These are phyloP conservation scores for Callitettix versicolor DNA, from an alignment of 1,140 invertebrate species.

Conservation along the genomic window DNA sequence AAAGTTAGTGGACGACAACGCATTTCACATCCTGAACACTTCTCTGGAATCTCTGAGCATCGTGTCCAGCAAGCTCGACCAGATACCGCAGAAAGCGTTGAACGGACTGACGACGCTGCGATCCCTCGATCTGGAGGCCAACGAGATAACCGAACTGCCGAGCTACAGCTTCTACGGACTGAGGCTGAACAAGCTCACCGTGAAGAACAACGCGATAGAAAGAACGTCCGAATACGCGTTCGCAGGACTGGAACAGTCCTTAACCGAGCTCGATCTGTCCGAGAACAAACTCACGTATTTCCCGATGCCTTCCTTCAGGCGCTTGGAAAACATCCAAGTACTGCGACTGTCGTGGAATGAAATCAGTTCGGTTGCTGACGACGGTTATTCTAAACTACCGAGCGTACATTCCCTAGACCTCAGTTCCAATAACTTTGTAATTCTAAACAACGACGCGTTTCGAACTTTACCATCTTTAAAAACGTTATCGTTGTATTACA, in stretches of 20 bases:
- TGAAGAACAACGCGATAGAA: slow-evolving; percentile 69
- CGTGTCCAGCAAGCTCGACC: slow-evolving; percentile 64
- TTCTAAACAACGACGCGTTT: slow-evolving; percentile 63
- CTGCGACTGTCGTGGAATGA: slow-evolving; percentile 75
- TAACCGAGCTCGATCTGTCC: slow-evolving; percentile 72
- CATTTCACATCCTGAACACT: slow-evolving; percentile 56
- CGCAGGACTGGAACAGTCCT: slow-evolving; percentile 65
- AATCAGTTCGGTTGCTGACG: slow-evolving; percentile 54
- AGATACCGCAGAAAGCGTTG: slow-evolving; percentile 70
- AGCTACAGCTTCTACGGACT: slow-evolving; percentile 80
- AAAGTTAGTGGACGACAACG: slow-evolving; percentile 49
- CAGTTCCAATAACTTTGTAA: slow-evolving; percentile 73
- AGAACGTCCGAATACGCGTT: slow-evolving; percentile 76
- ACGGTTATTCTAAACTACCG: slow-evolving; percentile 54
- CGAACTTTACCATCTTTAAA: slow-evolving; percentile 65
- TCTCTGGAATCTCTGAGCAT: slow-evolving; percentile 70
- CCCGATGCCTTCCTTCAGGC: slow-evolving; percentile 63
- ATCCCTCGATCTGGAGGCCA: slow-evolving; percentile 70
- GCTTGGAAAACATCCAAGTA: slow-evolving; percentile 60
- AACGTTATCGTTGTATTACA: slow-evolving; percentile 70
- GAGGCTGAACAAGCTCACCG: slow-evolving; percentile 65
- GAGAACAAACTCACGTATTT: slow-evolving; percentile 75
- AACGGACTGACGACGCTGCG: slow-evolving; percentile 59
- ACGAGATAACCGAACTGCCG: slow-evolving; percentile 68
- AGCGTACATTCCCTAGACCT: slow-evolving; percentile 68